These are phyloP conservation scores for Cynopterus brachyotis DNA, from an alignment of 2,113 vertebrate genomes.

Conservation along the genomic window DNA sequence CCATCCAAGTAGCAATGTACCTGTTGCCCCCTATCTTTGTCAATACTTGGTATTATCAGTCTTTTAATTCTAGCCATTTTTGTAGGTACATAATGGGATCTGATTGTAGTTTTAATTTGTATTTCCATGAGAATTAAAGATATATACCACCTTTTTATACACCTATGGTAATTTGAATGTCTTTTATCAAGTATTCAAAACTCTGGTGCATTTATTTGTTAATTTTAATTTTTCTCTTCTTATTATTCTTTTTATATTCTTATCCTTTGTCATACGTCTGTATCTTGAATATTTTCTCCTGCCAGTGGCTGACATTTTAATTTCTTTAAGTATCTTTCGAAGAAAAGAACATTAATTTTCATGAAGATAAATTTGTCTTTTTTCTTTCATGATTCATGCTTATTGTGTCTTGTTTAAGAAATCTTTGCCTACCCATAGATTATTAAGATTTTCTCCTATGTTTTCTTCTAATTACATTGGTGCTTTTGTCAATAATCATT, in stretches of 20 bases:
- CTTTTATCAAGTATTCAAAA: slow-evolving; percentile 14
- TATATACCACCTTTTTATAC: neutral
- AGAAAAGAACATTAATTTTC: neutral
- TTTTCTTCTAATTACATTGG: neutral
- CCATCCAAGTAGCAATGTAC: neutral
- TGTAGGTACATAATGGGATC: neutral
- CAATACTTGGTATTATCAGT: neutral
- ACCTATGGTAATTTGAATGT: neutral
- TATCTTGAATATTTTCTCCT: neutral
- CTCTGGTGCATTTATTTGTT: neutral
- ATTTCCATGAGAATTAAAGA: neutral
- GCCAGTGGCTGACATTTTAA: neutral
- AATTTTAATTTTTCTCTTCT: neutral
- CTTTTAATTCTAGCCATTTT: neutral
- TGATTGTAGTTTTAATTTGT: neutral
- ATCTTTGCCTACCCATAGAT: neutral
- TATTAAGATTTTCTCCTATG: neutral
- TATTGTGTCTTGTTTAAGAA: neutral
- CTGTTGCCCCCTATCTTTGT: neutral
- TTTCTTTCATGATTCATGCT: neutral
- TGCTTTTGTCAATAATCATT: neutral
- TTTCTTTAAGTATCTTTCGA: neutral
- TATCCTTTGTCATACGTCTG: neutral
- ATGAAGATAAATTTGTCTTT: neutral
- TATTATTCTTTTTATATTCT: neutral